A percentile compares a stretch with the other conserved stretches of the same genome.
Conservation (phyloP, 2,797 vertebrate species). For the Anableps anableps region DNA sequence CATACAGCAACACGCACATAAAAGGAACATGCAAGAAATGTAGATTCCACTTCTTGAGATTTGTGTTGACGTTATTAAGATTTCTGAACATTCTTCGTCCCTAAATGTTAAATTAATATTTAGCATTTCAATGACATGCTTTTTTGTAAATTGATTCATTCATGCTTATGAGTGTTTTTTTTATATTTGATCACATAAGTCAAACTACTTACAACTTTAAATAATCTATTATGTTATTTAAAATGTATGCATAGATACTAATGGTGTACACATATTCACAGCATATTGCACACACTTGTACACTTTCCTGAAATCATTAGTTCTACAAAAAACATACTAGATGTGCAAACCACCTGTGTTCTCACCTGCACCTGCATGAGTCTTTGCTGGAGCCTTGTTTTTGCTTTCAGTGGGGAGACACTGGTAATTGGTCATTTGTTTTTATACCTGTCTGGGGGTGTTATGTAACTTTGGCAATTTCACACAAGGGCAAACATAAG, state of each 20-base stretch:
- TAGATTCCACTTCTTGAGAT: background rate
- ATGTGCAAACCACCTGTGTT: conserved; percentile 18
- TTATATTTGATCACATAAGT: background rate
- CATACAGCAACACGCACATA: background rate
- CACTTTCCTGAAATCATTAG: conserved; percentile 9
- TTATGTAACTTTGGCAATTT: conserved; percentile 59
- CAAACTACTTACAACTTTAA: background rate
- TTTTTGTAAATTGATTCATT: too few species aligned
- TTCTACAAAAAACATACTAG: background rate
- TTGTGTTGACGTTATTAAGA: background rate
- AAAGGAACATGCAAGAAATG: background rate
- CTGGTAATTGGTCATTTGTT: conserved; percentile 65
- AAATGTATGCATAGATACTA: background rate
- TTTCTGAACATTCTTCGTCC: too few species aligned
- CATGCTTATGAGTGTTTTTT: too few species aligned
- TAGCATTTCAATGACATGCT: too few species aligned
- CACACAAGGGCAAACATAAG: conserved; percentile 31
- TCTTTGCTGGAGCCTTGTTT: conserved; percentile 30
- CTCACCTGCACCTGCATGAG: conserved; percentile 53
- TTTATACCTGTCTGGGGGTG: conserved; percentile 56
- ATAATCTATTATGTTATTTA: background rate
- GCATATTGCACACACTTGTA: background rate
- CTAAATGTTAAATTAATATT: too few species aligned
- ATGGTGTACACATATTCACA: background rate
- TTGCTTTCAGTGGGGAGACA: conserved; percentile 42